These are phyloP conservation scores for Kuschelorhynchus macadamiae DNA, from an alignment of 2,888 invertebrate species.

Conservation along the genomic window DNA sequence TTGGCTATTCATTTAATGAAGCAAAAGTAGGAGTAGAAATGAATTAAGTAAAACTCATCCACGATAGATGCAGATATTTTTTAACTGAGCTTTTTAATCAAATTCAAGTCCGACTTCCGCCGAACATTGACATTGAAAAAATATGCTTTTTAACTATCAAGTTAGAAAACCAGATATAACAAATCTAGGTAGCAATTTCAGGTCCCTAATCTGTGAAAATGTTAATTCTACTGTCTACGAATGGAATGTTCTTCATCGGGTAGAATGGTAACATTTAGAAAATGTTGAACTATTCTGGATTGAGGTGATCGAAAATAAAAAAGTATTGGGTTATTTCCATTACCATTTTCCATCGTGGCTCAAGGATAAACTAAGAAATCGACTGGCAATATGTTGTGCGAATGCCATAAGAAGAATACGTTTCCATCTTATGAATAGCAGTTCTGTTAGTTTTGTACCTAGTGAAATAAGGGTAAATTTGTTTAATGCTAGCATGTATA, in stretches of 20 bases:
- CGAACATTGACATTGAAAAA: not conserved
- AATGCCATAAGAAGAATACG: not conserved
- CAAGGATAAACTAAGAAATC: not conserved
- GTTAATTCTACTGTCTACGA: not conserved
- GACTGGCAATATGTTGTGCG: not conserved
- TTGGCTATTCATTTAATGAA: not conserved
- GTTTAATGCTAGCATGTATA: not conserved
- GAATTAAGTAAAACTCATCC: not conserved
- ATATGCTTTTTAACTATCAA: not conserved
- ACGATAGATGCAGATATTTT: not conserved
- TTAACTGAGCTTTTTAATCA: not conserved
- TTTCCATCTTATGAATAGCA: not conserved
- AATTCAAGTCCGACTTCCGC: too few species aligned
- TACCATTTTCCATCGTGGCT: not conserved
- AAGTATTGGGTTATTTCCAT: not conserved
- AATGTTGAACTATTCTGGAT: not conserved
- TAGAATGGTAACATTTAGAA: not conserved
- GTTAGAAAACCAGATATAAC: not conserved
- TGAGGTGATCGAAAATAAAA: not conserved
- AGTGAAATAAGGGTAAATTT: not conserved
- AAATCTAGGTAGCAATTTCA: not conserved
- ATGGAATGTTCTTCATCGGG: not conserved
- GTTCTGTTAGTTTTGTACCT: not conserved
- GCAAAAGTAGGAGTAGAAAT: not conserved
- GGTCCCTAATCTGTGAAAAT: not conserved